Percentiles rank a stretch among this genome's conserved stretches.
Conservation (phyloP, 2,797 vertebrate genomes). For the Potorous gilbertii region DNA sequence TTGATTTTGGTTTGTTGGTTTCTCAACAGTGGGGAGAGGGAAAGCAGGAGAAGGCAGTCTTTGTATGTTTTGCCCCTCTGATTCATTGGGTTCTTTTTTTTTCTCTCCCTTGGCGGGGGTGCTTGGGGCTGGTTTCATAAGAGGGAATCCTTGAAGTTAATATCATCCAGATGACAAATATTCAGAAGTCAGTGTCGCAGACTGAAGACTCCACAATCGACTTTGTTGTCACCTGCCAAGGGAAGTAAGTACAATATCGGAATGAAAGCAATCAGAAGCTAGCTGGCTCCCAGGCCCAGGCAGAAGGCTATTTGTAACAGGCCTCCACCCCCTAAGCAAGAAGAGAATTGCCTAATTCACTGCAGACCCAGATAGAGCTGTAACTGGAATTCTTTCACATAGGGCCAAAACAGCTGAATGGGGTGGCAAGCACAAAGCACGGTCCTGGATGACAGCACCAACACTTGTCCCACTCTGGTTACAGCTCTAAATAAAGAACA, state of each 20-base stretch:
- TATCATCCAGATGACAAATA: constrained; percentile 85
- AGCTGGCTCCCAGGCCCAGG: background rate
- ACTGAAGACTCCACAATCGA: constrained; percentile 88
- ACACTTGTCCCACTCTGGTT: background rate
- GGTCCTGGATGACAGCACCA: background rate
- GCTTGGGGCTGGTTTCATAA: constrained; percentile 73
- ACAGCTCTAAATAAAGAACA: background rate
- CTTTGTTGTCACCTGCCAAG: constrained; percentile 92
- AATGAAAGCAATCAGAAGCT: background rate
- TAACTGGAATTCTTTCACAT: background rate
- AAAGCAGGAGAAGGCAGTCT: background rate
- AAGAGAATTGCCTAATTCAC: background rate
- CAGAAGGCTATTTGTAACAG: background rate
- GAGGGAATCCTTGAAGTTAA: constrained; percentile 87
- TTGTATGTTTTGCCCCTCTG: background rate
- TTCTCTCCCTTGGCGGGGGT: constrained; percentile 63
- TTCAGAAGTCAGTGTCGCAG: constrained; percentile 83
- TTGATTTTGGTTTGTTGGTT: background rate
- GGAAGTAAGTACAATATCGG: constrained; percentile 86
- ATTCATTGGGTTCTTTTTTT: constrained; percentile 34
- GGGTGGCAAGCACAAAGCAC: background rate
- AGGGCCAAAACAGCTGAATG: background rate
- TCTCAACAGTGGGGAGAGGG: background rate
- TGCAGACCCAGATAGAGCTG: background rate
- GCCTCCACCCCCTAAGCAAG: background rate